Evolutionary conservation across 2,113 vertebrate species (phyloP).

Genomic region (Lagopus leucura): DNA sequence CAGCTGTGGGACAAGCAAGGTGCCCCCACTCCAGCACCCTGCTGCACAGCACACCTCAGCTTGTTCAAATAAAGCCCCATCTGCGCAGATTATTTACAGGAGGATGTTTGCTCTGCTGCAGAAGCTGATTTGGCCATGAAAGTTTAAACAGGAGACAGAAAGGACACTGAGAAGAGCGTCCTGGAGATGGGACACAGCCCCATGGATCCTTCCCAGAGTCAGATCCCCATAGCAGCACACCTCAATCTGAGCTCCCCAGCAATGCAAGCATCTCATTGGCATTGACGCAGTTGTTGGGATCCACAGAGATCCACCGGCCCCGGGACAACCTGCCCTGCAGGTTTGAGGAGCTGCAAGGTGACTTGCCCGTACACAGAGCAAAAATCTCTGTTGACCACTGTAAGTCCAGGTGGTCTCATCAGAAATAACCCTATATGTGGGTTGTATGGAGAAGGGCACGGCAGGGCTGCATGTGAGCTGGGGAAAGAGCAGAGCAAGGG

Average conservation of each 20-base stretch:
- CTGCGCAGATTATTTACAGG: conserved; percentile 26
- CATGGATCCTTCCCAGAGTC: accelerated
- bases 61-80: conserved; percentile 59
- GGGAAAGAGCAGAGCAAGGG: background rate
- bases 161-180: background rate
- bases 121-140: background rate
- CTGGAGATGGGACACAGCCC: background rate
- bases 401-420: background rate
- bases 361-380: background rate
- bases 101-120: background rate
- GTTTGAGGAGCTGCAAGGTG: background rate
- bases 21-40: background rate
- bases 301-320: background rate
- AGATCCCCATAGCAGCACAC: background rate
- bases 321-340: background rate
- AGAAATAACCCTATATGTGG: accelerated
- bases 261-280: background rate
- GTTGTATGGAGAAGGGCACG: background rate
- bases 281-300: background rate
- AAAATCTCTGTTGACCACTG: background rate
- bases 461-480: accelerated
- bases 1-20: accelerated
- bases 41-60: background rate
- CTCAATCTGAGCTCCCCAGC: accelerated
- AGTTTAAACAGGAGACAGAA: conserved; percentile 34